Conservation (phyloP, 2,113 vertebrate species). For the Plecturocebus donacophilus region DNA sequence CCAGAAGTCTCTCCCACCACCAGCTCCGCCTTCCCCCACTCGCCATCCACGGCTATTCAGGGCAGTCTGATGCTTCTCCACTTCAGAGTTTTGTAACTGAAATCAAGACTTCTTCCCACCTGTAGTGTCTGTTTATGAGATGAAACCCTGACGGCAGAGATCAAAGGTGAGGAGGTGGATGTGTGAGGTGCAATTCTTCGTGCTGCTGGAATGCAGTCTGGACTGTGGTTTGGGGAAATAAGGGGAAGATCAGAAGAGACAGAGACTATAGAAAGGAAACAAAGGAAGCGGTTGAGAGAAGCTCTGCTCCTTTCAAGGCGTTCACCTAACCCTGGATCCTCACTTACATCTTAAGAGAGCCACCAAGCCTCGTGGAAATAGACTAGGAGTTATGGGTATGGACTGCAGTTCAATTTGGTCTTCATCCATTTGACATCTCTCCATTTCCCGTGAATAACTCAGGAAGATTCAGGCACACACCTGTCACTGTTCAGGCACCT, state of each 20-base stretch:
- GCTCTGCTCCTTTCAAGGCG: not conserved
- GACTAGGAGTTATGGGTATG: too few relatives aligned
- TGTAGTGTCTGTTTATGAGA: not conserved
- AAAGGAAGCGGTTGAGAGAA: too few relatives aligned
- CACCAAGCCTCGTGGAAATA: not conserved
- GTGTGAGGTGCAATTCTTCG: not conserved
- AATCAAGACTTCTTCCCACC: not conserved
- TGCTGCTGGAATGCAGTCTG: not conserved
- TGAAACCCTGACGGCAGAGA: not conserved
- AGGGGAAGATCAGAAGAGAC: too few relatives aligned
- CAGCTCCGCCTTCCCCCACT: not conserved
- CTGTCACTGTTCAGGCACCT: not conserved
- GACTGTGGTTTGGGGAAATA: not conserved
- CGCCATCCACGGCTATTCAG: not conserved
- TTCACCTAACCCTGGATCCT: not conserved
- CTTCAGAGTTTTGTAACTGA: not conserved
- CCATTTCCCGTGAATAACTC: not conserved
- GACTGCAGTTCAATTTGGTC: too few relatives aligned
- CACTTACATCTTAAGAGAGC: not conserved
- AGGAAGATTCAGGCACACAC: not conserved
- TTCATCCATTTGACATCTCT: not conserved
- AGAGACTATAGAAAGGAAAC: not conserved
- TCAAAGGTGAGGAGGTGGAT: not conserved
- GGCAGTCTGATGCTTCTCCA: not conserved
- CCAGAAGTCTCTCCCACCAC: fast-evolving